Evolutionary conservation across 2,888 invertebrate species (phyloP).

Genomic region (Muschampia plurimacula): DNA sequence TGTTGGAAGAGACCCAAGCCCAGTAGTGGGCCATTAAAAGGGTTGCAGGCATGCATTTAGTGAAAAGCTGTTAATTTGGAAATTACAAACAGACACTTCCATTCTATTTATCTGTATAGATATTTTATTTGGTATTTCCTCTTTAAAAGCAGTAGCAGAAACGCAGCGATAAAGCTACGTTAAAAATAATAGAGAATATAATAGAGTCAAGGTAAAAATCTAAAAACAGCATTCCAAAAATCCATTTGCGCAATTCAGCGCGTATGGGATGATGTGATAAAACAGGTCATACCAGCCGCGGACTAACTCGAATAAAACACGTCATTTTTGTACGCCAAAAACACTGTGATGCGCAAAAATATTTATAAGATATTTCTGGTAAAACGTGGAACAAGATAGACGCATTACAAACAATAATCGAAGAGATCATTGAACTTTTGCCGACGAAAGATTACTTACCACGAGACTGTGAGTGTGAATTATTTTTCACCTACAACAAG

Average conservation of each 20-base stretch:
- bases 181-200: too few species aligned
- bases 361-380: constrained; percentile 68
- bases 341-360: constrained; percentile 54
- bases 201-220: too few species aligned
- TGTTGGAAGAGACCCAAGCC: too few species aligned
- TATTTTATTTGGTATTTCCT: too few species aligned
- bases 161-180: too few species aligned
- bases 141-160: too few species aligned
- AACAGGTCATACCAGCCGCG: constrained; percentile 6
- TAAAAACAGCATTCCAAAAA: neutral
- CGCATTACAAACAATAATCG: constrained; percentile 54
- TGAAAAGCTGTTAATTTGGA: too few species aligned
- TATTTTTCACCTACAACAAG: constrained; percentile 19
- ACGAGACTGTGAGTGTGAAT: constrained; percentile 5
- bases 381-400: constrained; percentile 56
- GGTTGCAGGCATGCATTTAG: too few species aligned
- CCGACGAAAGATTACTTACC: constrained; percentile 35
- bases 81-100: too few species aligned
- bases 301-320: constrained; percentile 6
- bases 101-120: too few species aligned
- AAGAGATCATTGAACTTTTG: constrained; percentile 61
- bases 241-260: constrained; percentile 6
- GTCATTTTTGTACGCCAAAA: constrained; percentile 21
- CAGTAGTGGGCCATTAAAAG: too few species aligned
- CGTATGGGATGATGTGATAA: constrained; percentile 1